Evolutionary conservation across 1,140 invertebrate species (phyloP), one percentile per base, ranked within the genome.

Genomic region (Adoxophyes honmai): DNA sequence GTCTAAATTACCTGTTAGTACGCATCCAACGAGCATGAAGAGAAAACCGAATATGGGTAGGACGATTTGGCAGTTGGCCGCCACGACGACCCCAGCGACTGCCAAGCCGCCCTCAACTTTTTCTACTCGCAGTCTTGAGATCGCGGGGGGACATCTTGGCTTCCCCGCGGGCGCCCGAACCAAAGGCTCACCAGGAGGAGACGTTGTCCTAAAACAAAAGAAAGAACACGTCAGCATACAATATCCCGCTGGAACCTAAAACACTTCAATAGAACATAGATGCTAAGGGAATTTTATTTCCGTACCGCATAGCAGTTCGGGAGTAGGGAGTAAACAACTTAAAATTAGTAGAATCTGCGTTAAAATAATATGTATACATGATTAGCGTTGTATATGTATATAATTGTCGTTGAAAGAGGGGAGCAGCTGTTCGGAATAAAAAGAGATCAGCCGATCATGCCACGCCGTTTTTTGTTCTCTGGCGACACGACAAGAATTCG

Each of bases 101-200:
- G 94, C 92, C 52, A 95, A 86, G 4, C 93, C 93, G 35, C 93
- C 93, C 79, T 94, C 93, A 72, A 94, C 93, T 80, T 94, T 94
- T 79, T 94, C 93, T 54, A 94, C 93, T 35, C 93, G 90, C 18
- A 94, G 87, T 10, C 93, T 89, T 4, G 87, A 87, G 57, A 89
- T 81, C 15, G 87, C 87, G 3, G 91, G 89, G 51, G 92, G 92
- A 75, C 91, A 92, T 81, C 91, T 89, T 61, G 91, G 84, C 79
- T 91, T 92, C 57, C 89, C 85, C 56, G 81, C 86, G 42, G 89
- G 85, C 51, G 74, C 83, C 8, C 74, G 80, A 37, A 81, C 84
- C 61, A 87, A 65, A 1, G 84, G 84, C 75, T 86, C 84, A 33
- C 84, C 84, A 11, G 84, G 84, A 0, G 84, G 81, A 14, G 84